These are phyloP conservation scores for Pristionchus entomophagus DNA, from an alignment of 2,888 invertebrate genomes.

Conservation along the genomic window DNA sequence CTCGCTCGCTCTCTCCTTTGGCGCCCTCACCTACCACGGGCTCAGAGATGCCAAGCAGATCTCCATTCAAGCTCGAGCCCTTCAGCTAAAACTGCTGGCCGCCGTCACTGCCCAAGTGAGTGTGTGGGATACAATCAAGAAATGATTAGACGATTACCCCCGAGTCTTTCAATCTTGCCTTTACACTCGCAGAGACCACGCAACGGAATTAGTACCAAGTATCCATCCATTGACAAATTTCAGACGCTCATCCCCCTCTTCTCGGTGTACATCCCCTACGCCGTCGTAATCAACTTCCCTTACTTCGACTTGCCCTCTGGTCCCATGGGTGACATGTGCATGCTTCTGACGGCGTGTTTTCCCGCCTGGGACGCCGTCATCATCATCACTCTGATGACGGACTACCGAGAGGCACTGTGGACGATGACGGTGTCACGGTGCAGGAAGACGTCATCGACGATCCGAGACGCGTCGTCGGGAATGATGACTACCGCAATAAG, in stretches of 20 bases:
- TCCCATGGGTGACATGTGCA: neutral
- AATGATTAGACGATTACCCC: too few relatives aligned
- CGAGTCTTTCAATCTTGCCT: too few relatives aligned
- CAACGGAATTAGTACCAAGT: too few relatives aligned
- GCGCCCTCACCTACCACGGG: neutral
- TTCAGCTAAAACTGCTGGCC: neutral
- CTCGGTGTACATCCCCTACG: slow-evolving; percentile 29
- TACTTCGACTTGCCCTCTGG: neutral
- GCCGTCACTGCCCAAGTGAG: neutral
- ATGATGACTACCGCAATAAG: neutral
- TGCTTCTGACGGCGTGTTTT: neutral
- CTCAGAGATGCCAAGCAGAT: neutral
- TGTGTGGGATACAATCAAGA: too few relatives aligned
- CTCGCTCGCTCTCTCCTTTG: neutral
- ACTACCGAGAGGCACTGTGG: neutral
- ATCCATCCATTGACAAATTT: neutral
- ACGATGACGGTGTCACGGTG: neutral
- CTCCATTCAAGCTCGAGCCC: neutral
- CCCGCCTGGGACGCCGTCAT: neutral
- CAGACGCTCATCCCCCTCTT: slow-evolving; percentile 1
- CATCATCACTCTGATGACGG: neutral
- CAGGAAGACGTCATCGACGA: neutral
- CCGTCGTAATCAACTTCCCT: neutral
- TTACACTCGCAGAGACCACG: too few relatives aligned
- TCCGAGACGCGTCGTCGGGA: neutral